Percentiles rank a stretch among this genome's conserved stretches.
Evolutionary conservation across 37 sponge, comb jelly and placozoan genomes (phyloP).

Genomic region (Chondrilla cf. caribensis): DNA sequence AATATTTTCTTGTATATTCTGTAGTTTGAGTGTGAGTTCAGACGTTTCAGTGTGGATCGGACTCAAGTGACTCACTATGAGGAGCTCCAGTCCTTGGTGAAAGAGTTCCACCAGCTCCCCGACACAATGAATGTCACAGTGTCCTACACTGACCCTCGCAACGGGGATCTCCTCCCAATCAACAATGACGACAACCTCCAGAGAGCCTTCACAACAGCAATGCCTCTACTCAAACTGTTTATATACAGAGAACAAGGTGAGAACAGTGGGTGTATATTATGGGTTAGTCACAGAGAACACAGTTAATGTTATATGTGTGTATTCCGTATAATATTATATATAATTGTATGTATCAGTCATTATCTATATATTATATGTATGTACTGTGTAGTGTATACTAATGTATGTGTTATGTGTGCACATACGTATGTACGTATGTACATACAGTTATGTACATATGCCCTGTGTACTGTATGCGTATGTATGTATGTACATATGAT

Average conservation of each 20-base stretch:
- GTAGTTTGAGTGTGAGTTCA: conserved; percentile 89
- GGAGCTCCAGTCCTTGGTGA: conserved; percentile 54
- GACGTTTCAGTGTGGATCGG: conserved; percentile 77
- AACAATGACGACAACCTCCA: conserved; percentile 92
- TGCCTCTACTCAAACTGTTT: conserved; percentile 79
- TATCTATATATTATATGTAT: no score
- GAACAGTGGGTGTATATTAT: neutral
- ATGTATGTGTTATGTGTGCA: neutral
- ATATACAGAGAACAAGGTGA: conserved; percentile 85
- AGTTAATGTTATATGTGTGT: no score
- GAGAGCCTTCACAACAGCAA: conserved; percentile 79
- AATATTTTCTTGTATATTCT: neutral
- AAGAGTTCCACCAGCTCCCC: conserved; percentile 64
- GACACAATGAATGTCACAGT: conserved; percentile 69
- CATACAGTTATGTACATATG: neutral
- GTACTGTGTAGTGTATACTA: neutral
- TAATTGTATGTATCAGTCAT: no score
- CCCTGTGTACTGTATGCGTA: neutral
- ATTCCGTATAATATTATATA: no score
- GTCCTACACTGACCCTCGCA: conserved; percentile 89
- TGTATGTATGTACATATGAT: conserved; percentile 12
- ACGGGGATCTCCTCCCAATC: conserved; percentile 92
- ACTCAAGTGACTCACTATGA: conserved; percentile 50
- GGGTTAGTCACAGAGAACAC: no score
- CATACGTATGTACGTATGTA: conserved; percentile 16